A percentile compares a stretch with the other conserved stretches of the same genome.
Conservation (phyloP, 2,113 vertebrate species). For the Sarotherodon lohbergeri region DNA sequence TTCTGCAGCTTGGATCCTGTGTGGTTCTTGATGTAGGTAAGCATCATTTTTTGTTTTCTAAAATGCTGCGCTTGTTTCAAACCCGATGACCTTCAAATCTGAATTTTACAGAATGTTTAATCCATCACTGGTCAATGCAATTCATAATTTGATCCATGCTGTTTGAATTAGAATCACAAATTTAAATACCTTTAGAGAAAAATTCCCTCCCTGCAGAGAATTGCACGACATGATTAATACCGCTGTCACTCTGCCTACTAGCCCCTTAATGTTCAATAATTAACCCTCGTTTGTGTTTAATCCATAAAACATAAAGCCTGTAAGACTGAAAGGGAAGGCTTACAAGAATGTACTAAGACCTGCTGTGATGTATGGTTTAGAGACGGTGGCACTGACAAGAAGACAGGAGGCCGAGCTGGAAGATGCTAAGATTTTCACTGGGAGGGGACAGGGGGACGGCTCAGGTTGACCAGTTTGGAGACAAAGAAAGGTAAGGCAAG, state of each 20-base stretch:
- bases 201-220: not conserved
- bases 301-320: not conserved
- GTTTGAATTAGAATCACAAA: not conserved
- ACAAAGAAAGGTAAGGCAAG: not conserved
- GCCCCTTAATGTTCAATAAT: not conserved
- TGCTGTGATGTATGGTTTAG: not conserved
- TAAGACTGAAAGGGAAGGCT: not conserved
- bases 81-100: not conserved
- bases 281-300: not conserved
- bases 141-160: not conserved
- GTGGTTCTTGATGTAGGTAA: not conserved
- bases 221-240: not conserved
- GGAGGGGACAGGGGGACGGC: not conserved
- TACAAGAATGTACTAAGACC: not conserved
- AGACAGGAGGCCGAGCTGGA: not conserved
- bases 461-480: not conserved
- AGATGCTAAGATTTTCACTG: not conserved
- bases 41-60: not conserved
- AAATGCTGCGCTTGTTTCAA: not conserved
- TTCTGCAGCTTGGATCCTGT: not conserved
- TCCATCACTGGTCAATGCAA: not conserved
- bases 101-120: not conserved
- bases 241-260: not conserved
- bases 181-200: not conserved
- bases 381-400: not conserved